Evolutionary conservation across 1,140 invertebrate genomes (phyloP), one percentile per base, ranked within the genome.

Genomic region (Drosophila guanche): DNA sequence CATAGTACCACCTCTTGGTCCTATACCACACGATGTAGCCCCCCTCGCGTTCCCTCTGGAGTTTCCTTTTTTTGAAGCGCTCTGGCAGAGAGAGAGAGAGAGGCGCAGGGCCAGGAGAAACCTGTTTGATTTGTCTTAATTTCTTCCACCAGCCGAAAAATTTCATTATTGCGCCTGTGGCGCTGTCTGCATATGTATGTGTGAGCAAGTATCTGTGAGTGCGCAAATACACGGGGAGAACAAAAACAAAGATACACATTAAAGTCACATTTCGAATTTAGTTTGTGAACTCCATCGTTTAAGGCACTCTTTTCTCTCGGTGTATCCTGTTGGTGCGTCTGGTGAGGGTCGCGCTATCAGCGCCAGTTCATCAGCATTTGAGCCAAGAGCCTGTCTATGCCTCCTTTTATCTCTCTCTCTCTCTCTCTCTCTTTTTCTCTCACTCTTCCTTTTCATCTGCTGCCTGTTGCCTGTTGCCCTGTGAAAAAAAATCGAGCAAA

Each of bases 91-190:
- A 22, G 25, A 22, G 23, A 27, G 33, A 23, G 33, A 46, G 29
- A 20, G 48, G 57, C 37, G 3, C 27, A 33, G 41, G 56, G 50
- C 61, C 43, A 41, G 41, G 25, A 55, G 56, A 83, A 83, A 83
- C 79, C 79, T 84, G 79, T 83, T 83, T 84, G 79, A 78, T 71
- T 83, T 84, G 79, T 84, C 79, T 83, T 84, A 84, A 84, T 83
- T 83, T 83, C 79, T 75, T 74, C 55, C 79, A 81, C 79, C 68
- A 78, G 68, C 61, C 57, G 48, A 74, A 74, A 78, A 63, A 45
- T 48, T 43, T 37, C 33, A 37, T 37, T 53, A 22, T 20, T 63
- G 58, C 40, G 58, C 62, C 62, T 42, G 23, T 68, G 65, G 50
- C 65, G 65, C 47, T 22, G 20, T 6, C 27, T 23, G 29, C 10